Conservation (phyloP, 2,888 invertebrate species). For the Heliconius ethilla region DNA sequence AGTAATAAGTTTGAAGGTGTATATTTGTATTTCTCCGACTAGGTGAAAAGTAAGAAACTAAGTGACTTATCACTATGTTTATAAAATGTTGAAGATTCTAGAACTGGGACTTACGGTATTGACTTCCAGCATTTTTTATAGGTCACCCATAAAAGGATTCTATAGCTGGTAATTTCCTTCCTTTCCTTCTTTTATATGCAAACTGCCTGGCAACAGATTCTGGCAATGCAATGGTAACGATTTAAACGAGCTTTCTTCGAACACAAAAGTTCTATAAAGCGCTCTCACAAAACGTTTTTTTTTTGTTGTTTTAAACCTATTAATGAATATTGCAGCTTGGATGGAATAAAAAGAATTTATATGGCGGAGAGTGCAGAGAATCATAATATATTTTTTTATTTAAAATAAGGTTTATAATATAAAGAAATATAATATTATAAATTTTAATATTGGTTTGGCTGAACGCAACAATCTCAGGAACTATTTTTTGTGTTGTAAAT, state of each 20-base stretch:
- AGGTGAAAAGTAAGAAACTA: too few species aligned
- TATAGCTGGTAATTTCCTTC: not conserved
- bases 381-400: not conserved
- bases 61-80: not conserved
- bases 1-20: not conserved
- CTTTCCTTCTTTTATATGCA: conserved; percentile 13
- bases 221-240: conserved; percentile 18
- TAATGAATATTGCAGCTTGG: conserved; percentile 8
- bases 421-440: too few species aligned
- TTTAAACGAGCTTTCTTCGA: conserved; percentile 13
- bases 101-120: not conserved
- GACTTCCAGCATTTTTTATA: not conserved
- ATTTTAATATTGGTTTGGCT: too few species aligned
- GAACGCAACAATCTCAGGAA: too few species aligned
- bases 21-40: not conserved
- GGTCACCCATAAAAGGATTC: too few species aligned
- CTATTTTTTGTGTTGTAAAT: too few species aligned
- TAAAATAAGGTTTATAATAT: not conserved
- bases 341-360: not conserved
- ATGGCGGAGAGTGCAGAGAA: not conserved
- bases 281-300: not conserved
- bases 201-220: conserved; percentile 13
- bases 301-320: not conserved
- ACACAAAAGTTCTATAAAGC: not conserved
- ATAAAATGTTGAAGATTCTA: not conserved